phyloP scores from a whole-genome alignment of 2,113 vertebrate species.

The Rostratula benghalensis region DNA sequence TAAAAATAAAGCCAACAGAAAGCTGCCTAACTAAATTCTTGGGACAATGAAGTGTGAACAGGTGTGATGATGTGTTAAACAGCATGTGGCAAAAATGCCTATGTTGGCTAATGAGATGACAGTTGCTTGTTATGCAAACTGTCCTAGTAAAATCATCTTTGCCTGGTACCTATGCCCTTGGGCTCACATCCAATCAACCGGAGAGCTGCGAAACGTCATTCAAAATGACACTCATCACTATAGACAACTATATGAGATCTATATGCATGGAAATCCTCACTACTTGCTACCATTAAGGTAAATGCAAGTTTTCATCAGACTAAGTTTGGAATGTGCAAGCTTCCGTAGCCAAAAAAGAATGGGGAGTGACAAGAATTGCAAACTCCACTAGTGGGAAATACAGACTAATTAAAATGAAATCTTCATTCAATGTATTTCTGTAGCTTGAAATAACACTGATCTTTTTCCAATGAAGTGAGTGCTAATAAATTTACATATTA shows the following conservation, averaged over 20 bases:
- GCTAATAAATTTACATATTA: slow-evolving; percentile 28
- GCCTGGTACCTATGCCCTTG: slow-evolving; percentile 52
- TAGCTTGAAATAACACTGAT: slow-evolving; percentile 31
- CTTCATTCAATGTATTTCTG: not conserved
- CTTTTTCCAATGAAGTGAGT: not conserved
- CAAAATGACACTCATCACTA: slow-evolving; percentile 26
- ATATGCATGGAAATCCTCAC: not conserved
- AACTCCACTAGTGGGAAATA: not conserved
- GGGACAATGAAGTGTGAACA: slow-evolving; percentile 59
- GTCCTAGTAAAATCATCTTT: slow-evolving; percentile 48
- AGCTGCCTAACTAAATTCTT: slow-evolving; percentile 19
- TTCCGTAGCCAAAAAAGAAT: not conserved
- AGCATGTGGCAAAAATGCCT: slow-evolving; percentile 60
- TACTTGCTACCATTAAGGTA: not conserved
- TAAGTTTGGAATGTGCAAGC: not conserved
- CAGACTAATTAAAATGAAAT: slow-evolving; percentile 31
- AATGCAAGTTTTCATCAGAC: not conserved
- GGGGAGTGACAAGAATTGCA: not conserved
- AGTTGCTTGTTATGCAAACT: slow-evolving; percentile 60
- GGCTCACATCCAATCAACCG: slow-evolving; percentile 53
- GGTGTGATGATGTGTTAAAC: slow-evolving; percentile 65
- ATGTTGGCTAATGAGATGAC: slow-evolving; percentile 62
- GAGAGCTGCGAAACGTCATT: slow-evolving; percentile 8
- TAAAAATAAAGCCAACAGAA: slow-evolving; percentile 17
- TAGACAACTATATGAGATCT: slow-evolving; percentile 27